phyloP scores from a whole-genome alignment of 2,888 invertebrate species.

The Magallana nippona region DNA sequence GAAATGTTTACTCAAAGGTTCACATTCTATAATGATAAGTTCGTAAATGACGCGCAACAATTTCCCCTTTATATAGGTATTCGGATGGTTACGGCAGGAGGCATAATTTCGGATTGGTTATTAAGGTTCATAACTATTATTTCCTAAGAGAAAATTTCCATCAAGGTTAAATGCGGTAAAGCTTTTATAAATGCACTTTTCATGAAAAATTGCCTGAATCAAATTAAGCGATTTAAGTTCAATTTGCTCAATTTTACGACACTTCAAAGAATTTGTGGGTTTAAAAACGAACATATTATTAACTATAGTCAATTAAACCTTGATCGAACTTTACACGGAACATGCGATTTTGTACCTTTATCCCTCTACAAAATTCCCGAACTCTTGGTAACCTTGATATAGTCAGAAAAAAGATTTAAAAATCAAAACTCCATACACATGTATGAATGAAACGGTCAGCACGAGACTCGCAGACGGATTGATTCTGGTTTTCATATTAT shows the following conservation, averaged over 20 bases:
- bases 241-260: not conserved
- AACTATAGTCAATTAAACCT: not conserved
- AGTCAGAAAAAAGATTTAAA: too few species aligned
- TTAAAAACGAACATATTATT: slow-evolving; percentile 12
- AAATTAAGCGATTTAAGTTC: not conserved
- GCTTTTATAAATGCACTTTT: not conserved
- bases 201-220: not conserved
- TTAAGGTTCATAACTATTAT: not conserved
- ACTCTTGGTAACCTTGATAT: not conserved
- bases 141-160: not conserved
- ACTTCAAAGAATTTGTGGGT: slow-evolving; percentile 3
- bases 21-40: not conserved
- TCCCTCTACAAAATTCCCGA: not conserved
- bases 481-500: not conserved
- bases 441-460: not conserved
- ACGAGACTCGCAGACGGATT: not conserved
- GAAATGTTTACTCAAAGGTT: not conserved
- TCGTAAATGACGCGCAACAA: not conserved
- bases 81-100: not conserved
- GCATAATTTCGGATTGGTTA: not conserved
- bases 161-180: not conserved
- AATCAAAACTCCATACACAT: not conserved
- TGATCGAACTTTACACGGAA: not conserved
- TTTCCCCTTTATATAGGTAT: not conserved
- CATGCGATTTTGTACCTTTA: not conserved